Conservation (phyloP, 2,113 vertebrate genomes). For the Sebastes schlegelii region DNA sequence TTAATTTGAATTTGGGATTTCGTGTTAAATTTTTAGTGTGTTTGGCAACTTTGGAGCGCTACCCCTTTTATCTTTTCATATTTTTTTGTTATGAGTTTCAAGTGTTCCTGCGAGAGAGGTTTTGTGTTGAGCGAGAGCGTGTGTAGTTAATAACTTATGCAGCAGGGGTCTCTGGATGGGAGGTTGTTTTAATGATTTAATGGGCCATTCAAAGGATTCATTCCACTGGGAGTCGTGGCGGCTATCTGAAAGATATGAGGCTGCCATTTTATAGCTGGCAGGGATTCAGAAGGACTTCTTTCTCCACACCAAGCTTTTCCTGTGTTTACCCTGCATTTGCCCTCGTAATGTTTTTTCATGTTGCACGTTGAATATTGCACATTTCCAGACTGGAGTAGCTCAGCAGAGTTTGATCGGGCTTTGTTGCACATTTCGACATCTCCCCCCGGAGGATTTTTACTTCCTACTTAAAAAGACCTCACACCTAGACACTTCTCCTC, state of each 20-base stretch:
- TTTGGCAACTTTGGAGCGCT: background rate
- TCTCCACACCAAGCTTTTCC: slow-evolving; percentile 7
- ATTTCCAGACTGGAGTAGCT: slow-evolving; percentile 7
- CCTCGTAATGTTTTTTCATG: background rate
- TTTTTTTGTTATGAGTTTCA: slow-evolving; percentile 31
- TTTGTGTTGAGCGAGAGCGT: slow-evolving; percentile 40
- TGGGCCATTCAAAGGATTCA: slow-evolving; percentile 65
- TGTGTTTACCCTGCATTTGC: slow-evolving; percentile 35
- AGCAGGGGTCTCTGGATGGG: slow-evolving; percentile 54
- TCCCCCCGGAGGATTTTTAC: slow-evolving; percentile 9
- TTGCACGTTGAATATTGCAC: slow-evolving; percentile 11
- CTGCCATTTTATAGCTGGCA: slow-evolving; percentile 54
- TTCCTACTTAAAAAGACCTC: slow-evolving; percentile 37
- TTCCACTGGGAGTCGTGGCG: slow-evolving; percentile 43
- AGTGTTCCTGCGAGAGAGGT: slow-evolving; percentile 37
- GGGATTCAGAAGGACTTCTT: slow-evolving; percentile 34
- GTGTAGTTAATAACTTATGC: slow-evolving; percentile 64
- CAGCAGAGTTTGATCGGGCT: slow-evolving; percentile 3
- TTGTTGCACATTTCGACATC: slow-evolving; percentile 47
- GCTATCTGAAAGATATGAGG: slow-evolving; percentile 53
- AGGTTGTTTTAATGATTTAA: slow-evolving; percentile 76
- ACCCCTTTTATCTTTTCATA: slow-evolving; percentile 18
- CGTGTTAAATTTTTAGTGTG: slow-evolving; percentile 33
- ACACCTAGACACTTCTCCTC: slow-evolving; percentile 14
- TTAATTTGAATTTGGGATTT: slow-evolving; percentile 34